Conservation (phyloP, 2,113 vertebrate species). For the Takifugu bimaculatus region DNA sequence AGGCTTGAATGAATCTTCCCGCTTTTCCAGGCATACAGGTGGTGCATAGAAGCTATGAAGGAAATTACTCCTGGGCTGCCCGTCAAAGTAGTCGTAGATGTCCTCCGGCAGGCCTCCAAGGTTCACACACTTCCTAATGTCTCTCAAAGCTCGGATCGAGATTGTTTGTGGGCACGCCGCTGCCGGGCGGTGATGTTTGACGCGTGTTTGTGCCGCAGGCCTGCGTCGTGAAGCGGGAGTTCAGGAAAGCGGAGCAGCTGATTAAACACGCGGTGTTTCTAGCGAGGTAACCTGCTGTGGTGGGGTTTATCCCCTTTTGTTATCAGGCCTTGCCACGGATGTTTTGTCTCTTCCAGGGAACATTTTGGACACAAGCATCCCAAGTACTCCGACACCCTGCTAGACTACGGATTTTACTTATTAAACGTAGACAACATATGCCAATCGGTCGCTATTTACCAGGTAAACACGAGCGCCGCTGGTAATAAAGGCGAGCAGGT, state of each 20-base stretch:
- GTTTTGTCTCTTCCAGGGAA: conserved; percentile 77
- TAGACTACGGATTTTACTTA: conserved; percentile 99
- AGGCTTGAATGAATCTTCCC: not conserved
- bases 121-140: conserved; percentile 53
- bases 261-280: conserved; percentile 98
- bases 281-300: conserved; percentile 80
- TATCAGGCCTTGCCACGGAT: not conserved
- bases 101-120: conserved; percentile 97
- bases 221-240: conserved; percentile 97
- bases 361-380: conserved; percentile 98
- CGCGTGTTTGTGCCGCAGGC: conserved; percentile 74
- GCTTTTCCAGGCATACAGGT: conserved; percentile 87
- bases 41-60: conserved; percentile 99
- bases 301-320: not conserved
- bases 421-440: conserved; percentile 99
- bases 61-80: conserved; percentile 93
- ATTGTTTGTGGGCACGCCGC: too few relatives aligned
- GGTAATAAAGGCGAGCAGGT: not conserved
- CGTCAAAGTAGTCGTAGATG: conserved; percentile 96
- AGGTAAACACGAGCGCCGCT: conserved; percentile 69
- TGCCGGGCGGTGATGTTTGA: too few relatives aligned
- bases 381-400: conserved; percentile 95
- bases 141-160: too few relatives aligned
- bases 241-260: conserved; percentile 97
- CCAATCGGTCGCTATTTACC: conserved; percentile 98